phyloP scores from a whole-genome alignment of 2,113 vertebrate genomes.

The Cavia aperea region DNA sequence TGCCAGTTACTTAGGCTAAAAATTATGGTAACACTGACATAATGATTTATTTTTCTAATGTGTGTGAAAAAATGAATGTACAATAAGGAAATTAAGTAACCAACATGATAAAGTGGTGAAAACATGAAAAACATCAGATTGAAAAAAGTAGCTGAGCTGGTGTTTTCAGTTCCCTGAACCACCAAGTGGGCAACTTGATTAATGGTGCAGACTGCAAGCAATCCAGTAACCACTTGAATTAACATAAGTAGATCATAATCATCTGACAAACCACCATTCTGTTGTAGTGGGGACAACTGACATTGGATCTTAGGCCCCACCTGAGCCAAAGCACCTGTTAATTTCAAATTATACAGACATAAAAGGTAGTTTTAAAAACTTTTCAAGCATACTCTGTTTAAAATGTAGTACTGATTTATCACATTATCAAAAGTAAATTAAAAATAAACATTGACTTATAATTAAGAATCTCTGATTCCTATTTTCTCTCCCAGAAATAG shows the following conservation, averaged over 20 bases:
- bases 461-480: neutral
- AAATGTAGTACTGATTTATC: neutral
- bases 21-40: neutral
- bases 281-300: neutral
- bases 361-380: neutral
- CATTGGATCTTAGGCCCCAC: neutral
- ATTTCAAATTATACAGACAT: neutral
- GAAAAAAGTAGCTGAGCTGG: conserved; percentile 34
- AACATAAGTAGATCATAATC: conserved; percentile 6
- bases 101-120: neutral
- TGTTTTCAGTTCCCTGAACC: conserved; percentile 28
- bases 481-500: neutral
- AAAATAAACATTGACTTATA: conserved; percentile 14
- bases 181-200: neutral
- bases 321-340: neutral
- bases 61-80: conserved; percentile 5
- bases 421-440: conserved; percentile 30
- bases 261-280: neutral
- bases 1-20: neutral
- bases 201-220: conserved; percentile 6
- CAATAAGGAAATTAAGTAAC: conserved; percentile 35
- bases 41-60: neutral
- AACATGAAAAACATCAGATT: neutral
- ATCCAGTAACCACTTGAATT: neutral
- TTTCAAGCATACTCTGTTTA: neutral